Evolutionary conservation across 2,113 vertebrate genomes (phyloP), one percentile per base, ranked within the genome.

Genomic region (Micronycteris hirsuta): DNA sequence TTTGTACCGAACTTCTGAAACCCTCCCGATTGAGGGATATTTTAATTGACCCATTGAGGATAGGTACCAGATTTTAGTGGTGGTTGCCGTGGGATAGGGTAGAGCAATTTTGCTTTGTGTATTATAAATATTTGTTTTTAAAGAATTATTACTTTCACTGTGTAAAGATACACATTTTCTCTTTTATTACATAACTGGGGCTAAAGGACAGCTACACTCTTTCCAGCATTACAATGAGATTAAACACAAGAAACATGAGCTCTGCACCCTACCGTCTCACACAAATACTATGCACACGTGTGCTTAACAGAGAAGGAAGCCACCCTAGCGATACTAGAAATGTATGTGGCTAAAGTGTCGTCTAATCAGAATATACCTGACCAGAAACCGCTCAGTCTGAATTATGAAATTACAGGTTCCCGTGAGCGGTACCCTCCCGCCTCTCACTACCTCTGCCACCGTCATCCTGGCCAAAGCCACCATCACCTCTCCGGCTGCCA

Each of bases 1-100:
- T 96, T 92, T 84, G 31, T 63, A 78, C 7, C 52, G 49, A 92
- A 95, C 65, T 89, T 91, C 47, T 80, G 47, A 92, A 96, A 83
- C 33, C 17, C n/a, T 94, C 70, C 70, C 38, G 89, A 80, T 0
- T 54, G 31, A 73, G 61, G 70, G 83, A 58, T 61, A 47, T 63
- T 89, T 76, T 76, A 78, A 94, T 0, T 65, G 52, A 91, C 83
- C 93, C 67, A 56, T 22, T 65, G 77, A 83, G 31, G 86, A 86
- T 0, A n/a, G 47, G 45, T 61, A 73, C 26, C 63, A 80, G 63
- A 63, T 47, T 89, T 83, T 67, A 7, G 9, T 78, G 38, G 61
- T n/a, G 20, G 54, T 67, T 73, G 74, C 52, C 5, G 0, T 11
- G 12, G 26, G 36, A 15, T 19, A 2, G 10, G 9, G 2, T 22